Evolutionary conservation across 2,797 vertebrate genomes (phyloP).

Genomic region (Galagoides demidoff): DNA sequence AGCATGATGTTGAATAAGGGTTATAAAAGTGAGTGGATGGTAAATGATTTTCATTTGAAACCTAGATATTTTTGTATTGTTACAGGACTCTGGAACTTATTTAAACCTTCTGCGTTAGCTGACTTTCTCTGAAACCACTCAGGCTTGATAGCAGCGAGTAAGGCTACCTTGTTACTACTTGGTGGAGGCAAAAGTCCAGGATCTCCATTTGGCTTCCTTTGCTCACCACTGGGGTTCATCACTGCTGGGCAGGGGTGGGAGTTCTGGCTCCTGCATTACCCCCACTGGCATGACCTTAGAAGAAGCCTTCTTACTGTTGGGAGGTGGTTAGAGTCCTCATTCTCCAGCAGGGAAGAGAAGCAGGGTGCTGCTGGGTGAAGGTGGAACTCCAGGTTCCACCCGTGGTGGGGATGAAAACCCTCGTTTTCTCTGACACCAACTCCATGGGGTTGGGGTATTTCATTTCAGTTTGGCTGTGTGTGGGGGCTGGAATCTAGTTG

Average conservation of each 20-base stretch:
- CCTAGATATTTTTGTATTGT: neutral
- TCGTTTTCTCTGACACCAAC: neutral
- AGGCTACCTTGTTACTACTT: neutral
- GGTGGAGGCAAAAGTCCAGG: neutral
- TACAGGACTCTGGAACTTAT: neutral
- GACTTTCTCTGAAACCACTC: neutral
- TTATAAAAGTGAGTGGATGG: neutral
- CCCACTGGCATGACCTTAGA: neutral
- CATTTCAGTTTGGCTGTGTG: neutral
- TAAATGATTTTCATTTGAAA: slow-evolving; percentile 21
- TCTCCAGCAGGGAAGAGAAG: neutral
- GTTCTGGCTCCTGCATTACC: neutral
- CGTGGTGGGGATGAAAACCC: neutral
- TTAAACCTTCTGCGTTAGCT: neutral
- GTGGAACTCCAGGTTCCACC: neutral
- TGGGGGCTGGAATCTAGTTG: neutral
- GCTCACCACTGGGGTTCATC: neutral
- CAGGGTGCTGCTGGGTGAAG: neutral
- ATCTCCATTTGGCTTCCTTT: neutral
- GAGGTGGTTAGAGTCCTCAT: neutral
- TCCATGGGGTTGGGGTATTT: neutral
- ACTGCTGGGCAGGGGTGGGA: neutral
- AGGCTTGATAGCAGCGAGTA: neutral
- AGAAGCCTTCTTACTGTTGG: neutral
- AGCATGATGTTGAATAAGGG: neutral